A percentile compares a stretch with the other conserved stretches of the same genome.
phyloP scores from a whole-genome alignment of 2,888 invertebrate species.

The Drosophila bunnanda region DNA sequence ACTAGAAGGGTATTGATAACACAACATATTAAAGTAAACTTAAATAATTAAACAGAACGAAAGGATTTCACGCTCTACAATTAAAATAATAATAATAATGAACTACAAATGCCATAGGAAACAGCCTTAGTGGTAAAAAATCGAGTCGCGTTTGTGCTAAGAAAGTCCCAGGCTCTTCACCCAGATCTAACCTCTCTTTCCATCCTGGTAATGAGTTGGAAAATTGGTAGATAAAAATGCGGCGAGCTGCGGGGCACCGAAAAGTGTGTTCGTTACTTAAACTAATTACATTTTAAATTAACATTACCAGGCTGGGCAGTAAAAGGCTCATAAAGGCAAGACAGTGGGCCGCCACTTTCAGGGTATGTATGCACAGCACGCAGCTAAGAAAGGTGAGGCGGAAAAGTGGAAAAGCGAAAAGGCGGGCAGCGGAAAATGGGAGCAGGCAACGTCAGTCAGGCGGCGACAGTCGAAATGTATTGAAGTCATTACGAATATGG shows the following conservation, averaged over 20 bases:
- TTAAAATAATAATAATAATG: not conserved
- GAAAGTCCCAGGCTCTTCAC: not conserved
- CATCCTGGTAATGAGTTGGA: slow-evolving; percentile 39
- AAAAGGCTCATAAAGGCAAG: slow-evolving; percentile 60
- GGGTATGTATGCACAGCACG: slow-evolving; percentile 73
- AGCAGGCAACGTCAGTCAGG: slow-evolving; percentile 60
- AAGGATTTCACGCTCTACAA: not conserved
- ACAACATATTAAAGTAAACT: not conserved
- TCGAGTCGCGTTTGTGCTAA: not conserved
- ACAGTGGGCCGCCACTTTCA: slow-evolving; percentile 14
- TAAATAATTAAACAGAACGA: not conserved
- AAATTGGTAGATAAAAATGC: slow-evolving; percentile 57
- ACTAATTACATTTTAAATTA: slow-evolving; percentile 80
- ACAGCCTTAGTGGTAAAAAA: not conserved
- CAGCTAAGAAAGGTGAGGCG: slow-evolving; percentile 40
- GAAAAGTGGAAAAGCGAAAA: slow-evolving; percentile 4
- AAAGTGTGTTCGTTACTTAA: slow-evolving; percentile 82
- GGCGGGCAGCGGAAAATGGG: slow-evolving; percentile 43
- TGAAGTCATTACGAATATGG: slow-evolving; percentile 78
- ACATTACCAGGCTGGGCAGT: slow-evolving; percentile 64
- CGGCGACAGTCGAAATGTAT: slow-evolving; percentile 78
- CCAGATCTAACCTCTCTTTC: not conserved
- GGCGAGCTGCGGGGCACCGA: slow-evolving; percentile 40
- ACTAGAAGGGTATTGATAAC: not conserved
- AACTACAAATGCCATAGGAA: not conserved